These are phyloP conservation scores for Macrotus californicus DNA, from an alignment of 2,113 vertebrate genomes.

Conservation along the genomic window DNA sequence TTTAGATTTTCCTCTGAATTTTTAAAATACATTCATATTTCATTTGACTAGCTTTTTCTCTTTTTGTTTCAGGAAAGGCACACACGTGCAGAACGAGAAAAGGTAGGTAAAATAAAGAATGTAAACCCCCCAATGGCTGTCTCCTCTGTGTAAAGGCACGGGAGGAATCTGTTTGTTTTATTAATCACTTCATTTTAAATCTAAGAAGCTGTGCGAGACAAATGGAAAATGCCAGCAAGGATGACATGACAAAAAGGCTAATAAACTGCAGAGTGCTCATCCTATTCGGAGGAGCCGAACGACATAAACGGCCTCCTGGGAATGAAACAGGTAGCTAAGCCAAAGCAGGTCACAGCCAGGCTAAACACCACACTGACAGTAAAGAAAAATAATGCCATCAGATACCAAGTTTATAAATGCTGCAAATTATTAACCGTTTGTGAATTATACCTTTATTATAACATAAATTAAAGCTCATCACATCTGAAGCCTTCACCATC, in stretches of 20 bases:
- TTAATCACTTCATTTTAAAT: constrained; percentile 64
- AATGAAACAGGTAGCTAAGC: background rate
- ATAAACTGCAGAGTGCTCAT: constrained; percentile 28
- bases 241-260: constrained; percentile 44
- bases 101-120: background rate
- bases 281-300: background rate
- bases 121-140: constrained; percentile 18
- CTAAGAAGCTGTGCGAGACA: constrained; percentile 30
- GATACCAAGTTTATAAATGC: background rate
- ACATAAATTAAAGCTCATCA: background rate
- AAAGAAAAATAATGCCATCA: background rate
- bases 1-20: background rate
- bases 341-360: background rate
- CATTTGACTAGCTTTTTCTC: constrained; percentile 19
- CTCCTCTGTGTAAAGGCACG: constrained; percentile 33
- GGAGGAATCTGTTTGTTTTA: constrained; percentile 62
- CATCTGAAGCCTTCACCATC: background rate
- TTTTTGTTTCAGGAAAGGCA: constrained; percentile 39
- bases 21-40: constrained; percentile 20
- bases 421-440: background rate
- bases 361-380: background rate
- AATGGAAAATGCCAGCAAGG: constrained; percentile 21
- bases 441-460: background rate
- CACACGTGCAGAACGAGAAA: background rate
- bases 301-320: background rate